These are phyloP conservation scores for Siphamia tubifer DNA, from an alignment of 2,113 vertebrate species.

Conservation along the genomic window DNA sequence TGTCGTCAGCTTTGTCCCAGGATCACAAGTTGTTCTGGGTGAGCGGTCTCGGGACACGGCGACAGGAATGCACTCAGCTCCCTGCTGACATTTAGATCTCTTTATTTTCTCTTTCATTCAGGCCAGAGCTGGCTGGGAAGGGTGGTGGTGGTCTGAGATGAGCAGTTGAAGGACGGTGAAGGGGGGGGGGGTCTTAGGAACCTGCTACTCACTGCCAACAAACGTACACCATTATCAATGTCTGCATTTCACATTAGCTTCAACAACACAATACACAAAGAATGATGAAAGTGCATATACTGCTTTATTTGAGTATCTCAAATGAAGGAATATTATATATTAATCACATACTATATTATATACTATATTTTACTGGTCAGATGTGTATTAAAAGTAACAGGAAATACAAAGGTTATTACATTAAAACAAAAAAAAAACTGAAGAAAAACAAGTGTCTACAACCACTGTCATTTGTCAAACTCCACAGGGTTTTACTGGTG, in stretches of 20 bases:
- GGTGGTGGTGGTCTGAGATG: slow-evolving; percentile 47
- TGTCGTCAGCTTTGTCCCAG: slow-evolving; percentile 90
- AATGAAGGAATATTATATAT: no score
- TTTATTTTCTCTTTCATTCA: slow-evolving; percentile 94
- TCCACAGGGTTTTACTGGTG: no score
- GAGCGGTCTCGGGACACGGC: slow-evolving; percentile 88
- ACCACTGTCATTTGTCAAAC: no score
- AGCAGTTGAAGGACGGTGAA: slow-evolving; percentile 38
- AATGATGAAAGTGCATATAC: no score
- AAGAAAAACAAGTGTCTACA: no score
- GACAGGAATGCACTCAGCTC: slow-evolving; percentile 87
- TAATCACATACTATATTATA: no score
- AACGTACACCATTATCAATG: neutral
- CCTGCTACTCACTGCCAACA: slow-evolving; percentile 2
- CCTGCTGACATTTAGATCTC: slow-evolving; percentile 96
- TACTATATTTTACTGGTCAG: no score
- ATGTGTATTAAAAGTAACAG: no score
- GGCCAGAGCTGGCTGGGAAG: slow-evolving; percentile 59
- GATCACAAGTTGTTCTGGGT: slow-evolving; percentile 98
- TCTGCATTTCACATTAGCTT: neutral
- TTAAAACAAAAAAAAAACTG: no score
- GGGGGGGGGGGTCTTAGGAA: slow-evolving; percentile 23
- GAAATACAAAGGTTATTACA: no score
- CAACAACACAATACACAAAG: neutral
- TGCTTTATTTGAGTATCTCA: no score